Evolutionary conservation across 2,797 vertebrate species (phyloP), one percentile per base, ranked within the genome.

Genomic region (Enteromius argenteus): DNA sequence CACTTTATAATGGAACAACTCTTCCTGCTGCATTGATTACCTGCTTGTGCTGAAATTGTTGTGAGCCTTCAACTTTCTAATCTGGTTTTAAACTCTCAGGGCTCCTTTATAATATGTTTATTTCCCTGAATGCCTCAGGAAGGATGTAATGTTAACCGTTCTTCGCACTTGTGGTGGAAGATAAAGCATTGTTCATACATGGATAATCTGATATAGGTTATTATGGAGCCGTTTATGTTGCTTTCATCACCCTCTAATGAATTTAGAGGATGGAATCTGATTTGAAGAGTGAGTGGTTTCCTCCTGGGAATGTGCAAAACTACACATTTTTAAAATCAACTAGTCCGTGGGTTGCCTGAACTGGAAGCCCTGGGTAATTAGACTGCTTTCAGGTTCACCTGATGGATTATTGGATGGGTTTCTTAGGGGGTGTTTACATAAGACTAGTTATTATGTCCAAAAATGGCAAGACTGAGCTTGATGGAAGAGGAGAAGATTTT

Each of bases 1-100:
- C 91, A 92, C 89, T 93, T 92, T 86, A 90, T 92, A 93, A 94
- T 94, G 91, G 91, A 89, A 85, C 86, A 84, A 87, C 86, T 88
- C 76, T 88, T 90, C 87, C 88, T 60, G 86, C 87, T 53, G 87
- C 92, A 94, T 92, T 92, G 92, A 94, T 94, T 91, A 90, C 81
- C 73, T 89, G 87, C 86, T 88, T 88, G 85, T 72, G 86, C 87
- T 86, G 80, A 85, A 90, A 88, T 85, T 89, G 80, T 86, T 90
- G 87, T 84, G 84, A 76, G 87, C 76, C 82, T 85, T 85, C 13
- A 80, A 88, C 79, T 89, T 90, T 84, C 83, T 58, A 79, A 75
- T 32, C 81, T 82, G 58, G 14, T 35, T 58, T 81, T 81, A 77
- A 80, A 85, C 83, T 77, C 80, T 76, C 42, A 9, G 49, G 60